Conservation (phyloP, 2,797 vertebrate genomes). For the Numenius phaeopus region DNA sequence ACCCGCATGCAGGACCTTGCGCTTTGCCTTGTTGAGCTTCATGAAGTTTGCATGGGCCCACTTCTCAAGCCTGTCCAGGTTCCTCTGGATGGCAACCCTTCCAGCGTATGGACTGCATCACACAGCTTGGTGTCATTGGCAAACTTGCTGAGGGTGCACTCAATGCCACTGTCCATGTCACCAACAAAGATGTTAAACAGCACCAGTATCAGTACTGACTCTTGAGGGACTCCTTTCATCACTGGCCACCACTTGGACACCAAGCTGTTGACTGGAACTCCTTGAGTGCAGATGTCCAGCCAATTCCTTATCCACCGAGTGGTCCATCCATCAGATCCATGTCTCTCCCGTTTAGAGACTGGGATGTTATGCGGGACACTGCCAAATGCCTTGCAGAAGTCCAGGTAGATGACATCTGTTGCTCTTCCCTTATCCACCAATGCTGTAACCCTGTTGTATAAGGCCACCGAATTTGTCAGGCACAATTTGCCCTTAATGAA, state of each 20-base stretch:
- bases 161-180: not conserved
- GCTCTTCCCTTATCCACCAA: not conserved
- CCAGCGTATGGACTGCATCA: not conserved
- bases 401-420: not conserved
- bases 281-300: not conserved
- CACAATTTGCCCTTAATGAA: too few species aligned
- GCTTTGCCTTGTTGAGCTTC: not conserved
- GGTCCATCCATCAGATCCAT: not conserved
- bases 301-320: not conserved
- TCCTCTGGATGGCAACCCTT: not conserved
- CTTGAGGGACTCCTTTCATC: not conserved
- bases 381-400: not conserved
- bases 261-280: not conserved
- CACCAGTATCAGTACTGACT: not conserved
- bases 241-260: not conserved
- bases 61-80: not conserved
- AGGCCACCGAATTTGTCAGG: not conserved
- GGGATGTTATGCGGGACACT: not conserved
- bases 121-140: not conserved
- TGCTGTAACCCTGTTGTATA: not conserved
- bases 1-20: not conserved
- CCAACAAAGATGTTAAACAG: not conserved
- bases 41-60: not conserved
- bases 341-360: not conserved
- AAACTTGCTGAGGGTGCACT: not conserved